Percentiles rank a stretch among this genome's conserved stretches.
Evolutionary conservation across 1,140 invertebrate genomes (phyloP).

Genomic region (Zaprionus inermis): DNA sequence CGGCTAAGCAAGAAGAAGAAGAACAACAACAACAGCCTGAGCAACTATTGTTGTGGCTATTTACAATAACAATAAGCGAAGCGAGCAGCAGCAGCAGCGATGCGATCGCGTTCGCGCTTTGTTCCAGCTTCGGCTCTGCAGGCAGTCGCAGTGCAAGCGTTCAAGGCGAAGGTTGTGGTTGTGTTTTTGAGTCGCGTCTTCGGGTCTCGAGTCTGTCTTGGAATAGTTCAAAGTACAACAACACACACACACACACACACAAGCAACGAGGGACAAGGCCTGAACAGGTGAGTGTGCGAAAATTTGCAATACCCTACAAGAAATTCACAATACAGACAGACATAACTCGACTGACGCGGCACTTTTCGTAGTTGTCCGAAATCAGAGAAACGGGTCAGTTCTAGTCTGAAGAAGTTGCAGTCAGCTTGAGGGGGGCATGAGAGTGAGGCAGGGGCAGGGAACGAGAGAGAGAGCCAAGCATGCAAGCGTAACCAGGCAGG

Average conservation of each 20-base stretch:
- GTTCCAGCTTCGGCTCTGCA: conserved; percentile 53
- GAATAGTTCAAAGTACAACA: conserved; percentile 73
- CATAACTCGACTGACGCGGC: conserved; percentile 27
- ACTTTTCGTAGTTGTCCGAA: conserved; percentile 21
- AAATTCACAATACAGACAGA: neutral
- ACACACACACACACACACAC: conserved; percentile 21
- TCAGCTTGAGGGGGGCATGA: conserved; percentile 31
- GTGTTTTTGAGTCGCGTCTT: conserved; percentile 38
- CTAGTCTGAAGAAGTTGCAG: conserved; percentile 51
- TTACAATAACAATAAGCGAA: conserved; percentile 50
- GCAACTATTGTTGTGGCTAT: conserved; percentile 47
- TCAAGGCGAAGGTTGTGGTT: conserved; percentile 84
- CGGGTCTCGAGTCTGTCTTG: conserved; percentile 24
- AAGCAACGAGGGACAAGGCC: conserved; percentile 37
- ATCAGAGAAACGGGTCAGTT: conserved; percentile 64
- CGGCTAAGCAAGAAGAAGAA: conserved; percentile 46
- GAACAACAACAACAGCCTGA: conserved; percentile 12
- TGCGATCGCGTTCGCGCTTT: conserved; percentile 47
- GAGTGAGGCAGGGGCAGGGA: neutral
- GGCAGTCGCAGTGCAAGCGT: conserved; percentile 74
- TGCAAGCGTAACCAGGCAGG: conserved; percentile 69
- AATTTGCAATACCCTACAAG: conserved; percentile 24
- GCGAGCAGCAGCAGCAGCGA: conserved; percentile 12
- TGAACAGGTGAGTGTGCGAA: conserved; percentile 62
- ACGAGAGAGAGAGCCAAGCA: conserved; percentile 38